Evolutionary conservation across 1,140 invertebrate genomes (phyloP), one percentile per base, ranked within the genome.

Genomic region (Bombus consobrinus): DNA sequence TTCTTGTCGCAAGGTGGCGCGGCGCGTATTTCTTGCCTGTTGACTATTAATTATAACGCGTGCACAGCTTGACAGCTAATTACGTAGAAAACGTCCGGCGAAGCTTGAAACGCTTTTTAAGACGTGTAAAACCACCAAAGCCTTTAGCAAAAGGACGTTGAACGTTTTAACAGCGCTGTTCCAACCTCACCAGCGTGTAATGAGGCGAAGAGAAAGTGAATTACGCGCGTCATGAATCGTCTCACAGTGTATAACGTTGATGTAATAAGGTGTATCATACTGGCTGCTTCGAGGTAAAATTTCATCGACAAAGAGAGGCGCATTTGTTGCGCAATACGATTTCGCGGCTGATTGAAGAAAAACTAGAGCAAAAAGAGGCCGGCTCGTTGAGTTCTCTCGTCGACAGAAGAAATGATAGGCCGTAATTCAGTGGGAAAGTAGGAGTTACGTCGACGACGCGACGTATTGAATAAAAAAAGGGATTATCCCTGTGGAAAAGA

Each of bases 81-180:
- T 68, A 68, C 34, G 66, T 25, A 15, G 4, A 15, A 32, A 66
- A 32, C 13, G 62, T 15, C 3, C 15, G n/a, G n/a, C 2, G 18
- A 37, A 37, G 66, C 32, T 37, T 28, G 37, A 69, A 69, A 28
- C 41, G 25, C 15, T 66, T 53, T 25, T 66, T n/a, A 15, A 41
- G 28, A 41, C 28, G 25, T 59, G 57, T 76, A 39, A 76, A 41
- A 15, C 25, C 22, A 57, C 12, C 43, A 47, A 28, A 75, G 32
- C 57, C 32, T 66, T 34, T 66, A 37, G 72, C 53, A 76, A 66
- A 76, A 68, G 34, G 72, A 53, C 73, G 41, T 66, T 76, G 15
- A 39, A 68, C 22, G 43, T 62, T 83, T 83, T 77, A 76, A 77
- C 76, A 77, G 34, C 81, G 81, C 22, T 62, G 39, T 83, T 66